phyloP scores from a whole-genome alignment of 1,140 invertebrate genomes.

The Drosophila watanabei region DNA sequence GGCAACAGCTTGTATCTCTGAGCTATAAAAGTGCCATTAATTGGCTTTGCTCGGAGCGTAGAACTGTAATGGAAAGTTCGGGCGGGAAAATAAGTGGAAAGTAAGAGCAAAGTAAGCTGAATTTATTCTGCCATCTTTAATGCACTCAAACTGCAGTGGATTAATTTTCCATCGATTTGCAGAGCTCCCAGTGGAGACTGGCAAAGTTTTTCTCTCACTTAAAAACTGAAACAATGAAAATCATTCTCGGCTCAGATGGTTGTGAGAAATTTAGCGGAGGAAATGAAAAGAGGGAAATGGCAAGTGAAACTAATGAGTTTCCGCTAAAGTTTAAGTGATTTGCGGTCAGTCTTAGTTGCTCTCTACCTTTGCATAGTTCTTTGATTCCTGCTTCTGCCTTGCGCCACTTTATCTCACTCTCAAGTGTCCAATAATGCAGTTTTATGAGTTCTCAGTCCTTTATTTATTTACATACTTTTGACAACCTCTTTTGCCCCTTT shows the following conservation, averaged over 20 bases:
- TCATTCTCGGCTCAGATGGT: slow-evolving; percentile 33
- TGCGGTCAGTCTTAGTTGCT: slow-evolving; percentile 42
- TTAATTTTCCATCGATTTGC: slow-evolving; percentile 48
- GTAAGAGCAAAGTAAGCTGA: slow-evolving; percentile 20
- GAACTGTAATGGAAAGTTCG: background rate
- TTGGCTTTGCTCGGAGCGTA: slow-evolving; percentile 17
- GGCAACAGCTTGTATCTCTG: slow-evolving; percentile 26
- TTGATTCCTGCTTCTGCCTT: slow-evolving; percentile 8
- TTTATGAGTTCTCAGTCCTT: slow-evolving; percentile 59
- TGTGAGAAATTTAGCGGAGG: slow-evolving; percentile 8
- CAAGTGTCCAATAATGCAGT: slow-evolving; percentile 60
- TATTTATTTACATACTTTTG: slow-evolving; percentile 53
- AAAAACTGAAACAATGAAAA: slow-evolving; percentile 23
- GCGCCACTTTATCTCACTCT: slow-evolving; percentile 27
- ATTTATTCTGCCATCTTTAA: slow-evolving; percentile 23
- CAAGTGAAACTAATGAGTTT: slow-evolving; percentile 74
- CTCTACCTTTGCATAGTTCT: slow-evolving; percentile 16
- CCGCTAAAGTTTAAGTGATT: slow-evolving; percentile 67
- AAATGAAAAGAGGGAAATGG: slow-evolving; percentile 14
- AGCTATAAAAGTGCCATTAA: slow-evolving; percentile 44
- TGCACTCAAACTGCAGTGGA: slow-evolving; percentile 34
- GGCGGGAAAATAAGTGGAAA: slow-evolving; percentile 24
- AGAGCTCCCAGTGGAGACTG: slow-evolving; percentile 1
- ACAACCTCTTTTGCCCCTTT: slow-evolving; percentile 13
- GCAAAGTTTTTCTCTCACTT: slow-evolving; percentile 20